A percentile compares a stretch with the other conserved stretches of the same genome.
phyloP scores from a whole-genome alignment of 2,113 vertebrate species.

The Ammodytes dubius region DNA sequence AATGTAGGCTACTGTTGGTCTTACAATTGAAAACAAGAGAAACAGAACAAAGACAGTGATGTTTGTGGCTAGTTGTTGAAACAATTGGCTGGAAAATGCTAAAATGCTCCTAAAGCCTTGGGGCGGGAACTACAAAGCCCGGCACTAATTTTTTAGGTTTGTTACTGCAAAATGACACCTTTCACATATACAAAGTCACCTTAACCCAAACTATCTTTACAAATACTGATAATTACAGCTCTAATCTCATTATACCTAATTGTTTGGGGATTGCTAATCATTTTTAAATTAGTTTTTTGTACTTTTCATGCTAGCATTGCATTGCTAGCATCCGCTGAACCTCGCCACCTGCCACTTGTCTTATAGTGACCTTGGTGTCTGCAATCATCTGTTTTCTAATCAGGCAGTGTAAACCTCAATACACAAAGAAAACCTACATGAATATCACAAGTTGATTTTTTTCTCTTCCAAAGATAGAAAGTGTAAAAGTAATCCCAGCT shows the following conservation, averaged over 20 bases:
- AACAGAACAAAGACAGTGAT: background rate
- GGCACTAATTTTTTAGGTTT: background rate
- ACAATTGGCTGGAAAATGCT: background rate
- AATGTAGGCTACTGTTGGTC: background rate
- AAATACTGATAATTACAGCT: background rate
- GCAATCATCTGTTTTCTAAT: background rate
- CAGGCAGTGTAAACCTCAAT: background rate
- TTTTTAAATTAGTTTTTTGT: background rate
- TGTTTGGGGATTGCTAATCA: background rate
- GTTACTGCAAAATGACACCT: background rate
- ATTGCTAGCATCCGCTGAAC: background rate
- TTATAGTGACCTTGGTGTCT: background rate
- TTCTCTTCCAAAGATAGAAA: background rate
- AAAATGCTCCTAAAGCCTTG: background rate
- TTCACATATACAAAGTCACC: background rate
- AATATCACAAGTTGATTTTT: background rate
- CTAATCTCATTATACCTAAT: background rate
- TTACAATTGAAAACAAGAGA: background rate
- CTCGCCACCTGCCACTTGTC: background rate
- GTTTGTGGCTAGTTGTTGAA: background rate
- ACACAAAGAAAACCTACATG: background rate
- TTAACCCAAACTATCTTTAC: background rate
- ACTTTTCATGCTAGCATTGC: background rate
- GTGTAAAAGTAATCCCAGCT: slow-evolving; percentile 7
- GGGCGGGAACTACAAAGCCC: no score